Evolutionary conservation across 2,888 invertebrate species (phyloP).

Genomic region (Caenorhabditis drosophilae): DNA sequence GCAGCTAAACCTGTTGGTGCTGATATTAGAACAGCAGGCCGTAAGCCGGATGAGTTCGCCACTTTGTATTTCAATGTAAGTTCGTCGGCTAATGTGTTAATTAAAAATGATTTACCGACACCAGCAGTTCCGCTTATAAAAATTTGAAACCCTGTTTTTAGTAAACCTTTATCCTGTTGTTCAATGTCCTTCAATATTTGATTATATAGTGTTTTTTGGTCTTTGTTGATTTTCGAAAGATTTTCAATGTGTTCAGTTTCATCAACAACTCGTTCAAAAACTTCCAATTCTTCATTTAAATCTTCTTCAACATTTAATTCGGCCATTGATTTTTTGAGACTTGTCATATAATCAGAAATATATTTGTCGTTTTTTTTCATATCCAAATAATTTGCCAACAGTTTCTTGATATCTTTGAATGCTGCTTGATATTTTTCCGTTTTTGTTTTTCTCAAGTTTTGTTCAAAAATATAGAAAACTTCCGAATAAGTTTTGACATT

Average conservation of each 20-base stretch:
- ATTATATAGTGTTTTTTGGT: conserved; percentile 15
- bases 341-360: no score
- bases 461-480: background rate
- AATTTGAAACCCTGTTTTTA: no score
- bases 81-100: conserved; percentile 29
- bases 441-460: background rate
- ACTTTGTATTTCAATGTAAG: conserved; percentile 9
- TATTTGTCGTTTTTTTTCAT: conserved; percentile 2
- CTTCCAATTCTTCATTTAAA: conserved; percentile 4
- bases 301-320: no score
- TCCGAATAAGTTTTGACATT: background rate
- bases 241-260: background rate
- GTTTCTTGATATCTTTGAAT: background rate
- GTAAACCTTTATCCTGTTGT: conserved; percentile 5
- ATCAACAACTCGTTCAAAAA: conserved; percentile 12
- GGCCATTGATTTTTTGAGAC: no score
- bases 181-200: background rate
- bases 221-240: conserved; percentile 3
- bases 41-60: no score
- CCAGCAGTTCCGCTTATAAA: conserved; percentile 37
- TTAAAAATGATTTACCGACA: conserved; percentile 35
- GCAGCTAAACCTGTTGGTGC: conserved; percentile 46
- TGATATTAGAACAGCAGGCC: conserved; percentile 15
- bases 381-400: background rate
- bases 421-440: background rate